Conservation (phyloP, 2,113 vertebrate genomes). For the Conger conger region DNA sequence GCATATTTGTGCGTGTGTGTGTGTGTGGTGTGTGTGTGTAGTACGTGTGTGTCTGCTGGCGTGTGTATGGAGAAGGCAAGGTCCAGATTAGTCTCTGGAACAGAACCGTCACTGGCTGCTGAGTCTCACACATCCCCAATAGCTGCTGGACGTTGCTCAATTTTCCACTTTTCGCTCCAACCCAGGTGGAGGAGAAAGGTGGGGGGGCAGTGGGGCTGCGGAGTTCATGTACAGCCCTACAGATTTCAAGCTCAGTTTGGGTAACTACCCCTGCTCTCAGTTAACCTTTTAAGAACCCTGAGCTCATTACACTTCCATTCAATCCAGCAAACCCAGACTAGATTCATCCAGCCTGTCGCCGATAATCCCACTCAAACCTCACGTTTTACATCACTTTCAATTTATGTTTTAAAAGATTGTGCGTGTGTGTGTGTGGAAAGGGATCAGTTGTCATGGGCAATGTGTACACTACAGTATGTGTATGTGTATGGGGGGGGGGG, state of each 20-base stretch:
- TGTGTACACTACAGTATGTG: no score
- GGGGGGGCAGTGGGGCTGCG: background rate
- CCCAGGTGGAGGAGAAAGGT: background rate
- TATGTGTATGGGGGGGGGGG: no score
- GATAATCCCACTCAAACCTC: background rate
- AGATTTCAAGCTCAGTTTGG: slow-evolving; percentile 49
- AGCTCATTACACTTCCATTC: slow-evolving; percentile 34
- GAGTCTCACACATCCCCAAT: slow-evolving; percentile 48
- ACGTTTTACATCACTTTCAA: background rate
- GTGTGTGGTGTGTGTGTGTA: slow-evolving; percentile 31
- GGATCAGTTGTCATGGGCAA: no score
- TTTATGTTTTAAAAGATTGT: background rate
- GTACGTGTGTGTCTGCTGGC: background rate
- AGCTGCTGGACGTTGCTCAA: slow-evolving; percentile 54
- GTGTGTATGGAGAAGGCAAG: slow-evolving; percentile 21
- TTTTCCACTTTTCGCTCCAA: slow-evolving; percentile 56
- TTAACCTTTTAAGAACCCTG: slow-evolving; percentile 29
- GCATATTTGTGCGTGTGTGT: background rate
- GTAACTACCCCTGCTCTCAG: slow-evolving; percentile 31
- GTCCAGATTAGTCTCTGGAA: slow-evolving; percentile 34
- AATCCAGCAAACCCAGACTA: background rate
- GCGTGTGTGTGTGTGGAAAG: no score
- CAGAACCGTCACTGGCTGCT: slow-evolving; percentile 39
- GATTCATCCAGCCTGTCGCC: slow-evolving; percentile 15
- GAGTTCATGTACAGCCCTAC: slow-evolving; percentile 48